Percentiles rank a stretch among this genome's conserved stretches.
phyloP scores from a whole-genome alignment of 2,797 vertebrate species.

The Neoniphon sammara region DNA sequence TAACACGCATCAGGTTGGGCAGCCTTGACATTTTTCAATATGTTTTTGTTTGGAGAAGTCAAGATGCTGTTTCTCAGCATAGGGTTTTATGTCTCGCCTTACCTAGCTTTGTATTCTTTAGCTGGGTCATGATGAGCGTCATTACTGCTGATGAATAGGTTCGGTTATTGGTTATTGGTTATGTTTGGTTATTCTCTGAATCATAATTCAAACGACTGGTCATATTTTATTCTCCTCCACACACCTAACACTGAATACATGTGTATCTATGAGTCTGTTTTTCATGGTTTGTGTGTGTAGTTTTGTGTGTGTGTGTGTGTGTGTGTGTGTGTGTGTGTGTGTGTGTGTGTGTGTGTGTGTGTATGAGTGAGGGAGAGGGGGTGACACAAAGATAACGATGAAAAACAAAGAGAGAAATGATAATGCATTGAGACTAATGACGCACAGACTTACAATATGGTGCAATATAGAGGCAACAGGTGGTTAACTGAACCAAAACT shows the following conservation, averaged over 20 bases:
- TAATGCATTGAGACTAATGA: no score
- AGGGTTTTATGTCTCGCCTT: conserved; percentile 37
- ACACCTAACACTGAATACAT: conserved; percentile 13
- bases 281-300: conserved; percentile 23
- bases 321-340: conserved; percentile 34
- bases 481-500: no score
- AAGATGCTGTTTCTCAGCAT: conserved; percentile 64
- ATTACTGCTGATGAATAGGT: not conserved
- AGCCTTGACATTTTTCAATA: conserved; percentile 80
- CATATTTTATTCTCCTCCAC: conserved; percentile 30
- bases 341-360: no score
- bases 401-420: conserved; percentile 57
- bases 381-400: conserved; percentile 28
- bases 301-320: conserved; percentile 27
- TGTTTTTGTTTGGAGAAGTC: conserved; percentile 68
- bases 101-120: conserved; percentile 25
- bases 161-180: no score
- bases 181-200: conserved; percentile 34
- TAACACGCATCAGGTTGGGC: conserved; percentile 76
- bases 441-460: no score
- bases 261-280: conserved; percentile 5
- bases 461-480: no score
- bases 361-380: conserved; percentile 55
- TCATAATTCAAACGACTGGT: conserved; percentile 33
- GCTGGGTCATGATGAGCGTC: not conserved